Evolutionary conservation across 2,797 vertebrate genomes (phyloP), one percentile per base, ranked within the genome.

Genomic region (Sciurus vulgaris): DNA sequence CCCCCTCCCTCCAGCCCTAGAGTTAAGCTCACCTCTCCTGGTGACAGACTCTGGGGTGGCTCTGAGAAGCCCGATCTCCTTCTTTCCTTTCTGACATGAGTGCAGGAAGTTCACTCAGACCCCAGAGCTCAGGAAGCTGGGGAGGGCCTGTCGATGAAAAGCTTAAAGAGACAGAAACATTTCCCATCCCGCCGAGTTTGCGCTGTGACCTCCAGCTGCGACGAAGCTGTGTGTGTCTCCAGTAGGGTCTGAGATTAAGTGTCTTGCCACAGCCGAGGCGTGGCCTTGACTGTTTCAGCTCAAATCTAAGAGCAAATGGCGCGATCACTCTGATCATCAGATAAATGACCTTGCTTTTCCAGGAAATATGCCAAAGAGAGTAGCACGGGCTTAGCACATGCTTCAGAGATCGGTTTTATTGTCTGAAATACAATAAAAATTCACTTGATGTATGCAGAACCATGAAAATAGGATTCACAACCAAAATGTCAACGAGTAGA

Each of bases 101-200:
- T 47, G 30, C 24, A 35, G 56, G 33, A 56, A 35, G 18, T 35
- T 79, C 41, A 33, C n/a, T 72, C 33, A 10, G 28, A 59, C 56
- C 49, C 78, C 56, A 30, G 49, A 69, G 77, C 24, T 82, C 93
- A 94, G 90, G 92, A 93, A 86, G 56, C 84, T 10, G 54, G 65
- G 77, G 33, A 41, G 41, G 88, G 78, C 17, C 12, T 20, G 4
- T 13, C 14, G 74, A 26, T 89, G 44, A 61, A 2, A 12, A 77
- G 44, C 35, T 95, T 95, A 96, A 92, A 95, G 93, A 72, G 83
- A 94, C 94, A 96, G 88, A 92, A 41, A 49, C 90, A 54, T 89
- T 92, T 88, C 41, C 9, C 24, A 51, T 49, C 15, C 18, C 4
- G 54, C 65, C 38, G 56, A 9, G 5, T 28, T 74, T 49, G 33